Evolutionary conservation across 2,797 vertebrate species (phyloP).

Genomic region (Hafferia zeledoni): DNA sequence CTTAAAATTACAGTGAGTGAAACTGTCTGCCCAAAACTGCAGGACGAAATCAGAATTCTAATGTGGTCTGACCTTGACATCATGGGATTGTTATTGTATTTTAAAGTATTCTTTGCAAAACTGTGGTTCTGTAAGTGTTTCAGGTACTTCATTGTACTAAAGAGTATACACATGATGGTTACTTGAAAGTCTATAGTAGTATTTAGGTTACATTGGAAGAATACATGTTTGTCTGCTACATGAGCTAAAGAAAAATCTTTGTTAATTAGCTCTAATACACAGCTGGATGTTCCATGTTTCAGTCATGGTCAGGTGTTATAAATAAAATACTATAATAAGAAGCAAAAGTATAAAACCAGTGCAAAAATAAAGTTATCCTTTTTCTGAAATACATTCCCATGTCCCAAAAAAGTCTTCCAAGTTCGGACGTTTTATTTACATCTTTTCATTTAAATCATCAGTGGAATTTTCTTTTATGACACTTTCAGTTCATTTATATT

Average conservation of each 20-base stretch:
- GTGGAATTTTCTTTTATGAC: neutral
- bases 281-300: neutral
- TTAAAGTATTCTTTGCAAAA: neutral
- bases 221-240: neutral
- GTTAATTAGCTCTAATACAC: neutral
- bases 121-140: neutral
- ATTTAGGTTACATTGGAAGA: neutral
- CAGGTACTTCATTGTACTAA: neutral
- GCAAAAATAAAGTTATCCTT: neutral
- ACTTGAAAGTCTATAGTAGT: neutral
- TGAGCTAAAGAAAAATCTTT: neutral
- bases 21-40: neutral
- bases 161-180: neutral
- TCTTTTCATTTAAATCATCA: neutral
- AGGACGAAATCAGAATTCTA: conserved; percentile 11
- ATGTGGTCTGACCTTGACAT: neutral
- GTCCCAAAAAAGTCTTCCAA: neutral
- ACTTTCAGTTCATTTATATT: neutral
- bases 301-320: neutral
- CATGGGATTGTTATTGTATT: neutral
- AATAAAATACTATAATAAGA: neutral
- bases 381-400: neutral
- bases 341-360: neutral
- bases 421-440: neutral
- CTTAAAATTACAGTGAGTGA: neutral